Percentiles rank a stretch among this genome's conserved stretches.
Conservation (phyloP, 2,888 invertebrate species). For the Himalopsyche anomala region DNA sequence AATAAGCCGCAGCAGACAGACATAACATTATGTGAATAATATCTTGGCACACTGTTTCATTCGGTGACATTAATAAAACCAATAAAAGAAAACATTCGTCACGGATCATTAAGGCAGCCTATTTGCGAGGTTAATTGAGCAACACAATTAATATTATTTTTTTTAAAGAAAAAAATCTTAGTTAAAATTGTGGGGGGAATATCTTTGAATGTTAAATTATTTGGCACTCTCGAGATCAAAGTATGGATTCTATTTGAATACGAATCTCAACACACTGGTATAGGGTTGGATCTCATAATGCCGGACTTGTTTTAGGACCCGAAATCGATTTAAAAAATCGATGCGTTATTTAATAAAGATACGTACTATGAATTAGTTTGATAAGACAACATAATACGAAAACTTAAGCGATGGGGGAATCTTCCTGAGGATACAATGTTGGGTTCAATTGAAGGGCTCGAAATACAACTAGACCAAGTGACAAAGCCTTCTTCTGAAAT, state of each 20-base stretch:
- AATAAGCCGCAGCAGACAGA: background rate
- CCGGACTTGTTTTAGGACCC: background rate
- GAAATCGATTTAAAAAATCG: background rate
- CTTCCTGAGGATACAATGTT: no score
- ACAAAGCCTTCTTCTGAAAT: no score
- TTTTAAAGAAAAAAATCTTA: background rate
- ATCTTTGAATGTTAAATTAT: background rate
- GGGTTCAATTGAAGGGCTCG: no score
- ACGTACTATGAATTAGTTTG: no score
- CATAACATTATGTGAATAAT: background rate
- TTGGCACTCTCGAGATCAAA: no score
- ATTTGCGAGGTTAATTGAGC: background rate
- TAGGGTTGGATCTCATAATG: background rate
- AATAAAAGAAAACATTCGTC: background rate
- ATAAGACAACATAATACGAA: no score
- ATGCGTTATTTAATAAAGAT: no score
- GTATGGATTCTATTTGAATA: background rate
- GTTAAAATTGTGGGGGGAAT: background rate
- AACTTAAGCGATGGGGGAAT: no score
- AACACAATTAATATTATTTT: background rate
- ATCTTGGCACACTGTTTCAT: background rate
- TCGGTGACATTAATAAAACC: background rate
- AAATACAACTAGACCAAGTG: no score
- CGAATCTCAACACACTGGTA: background rate
- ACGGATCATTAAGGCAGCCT: background rate